A percentile compares a stretch with the other conserved stretches of the same genome.
phyloP scores from a whole-genome alignment of 37 sponge, comb jelly and placozoan species.

The Theonella swinhoei region DNA sequence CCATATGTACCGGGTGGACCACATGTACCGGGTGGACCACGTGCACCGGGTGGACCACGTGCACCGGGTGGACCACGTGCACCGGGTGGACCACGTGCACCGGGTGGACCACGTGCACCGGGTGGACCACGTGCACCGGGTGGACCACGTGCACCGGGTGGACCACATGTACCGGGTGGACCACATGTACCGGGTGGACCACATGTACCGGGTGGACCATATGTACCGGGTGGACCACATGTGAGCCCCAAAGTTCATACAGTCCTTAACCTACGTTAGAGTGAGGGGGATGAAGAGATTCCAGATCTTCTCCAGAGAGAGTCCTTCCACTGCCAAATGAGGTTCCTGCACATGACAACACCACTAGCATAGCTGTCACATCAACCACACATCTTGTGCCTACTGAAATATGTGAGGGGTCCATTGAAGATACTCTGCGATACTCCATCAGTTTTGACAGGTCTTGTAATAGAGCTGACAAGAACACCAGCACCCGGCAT shows the following conservation, averaged over 20 bases:
- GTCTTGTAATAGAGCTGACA: constrained; percentile 53
- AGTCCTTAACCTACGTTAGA: constrained; percentile 36
- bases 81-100: not conserved
- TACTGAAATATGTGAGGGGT: constrained; percentile 34
- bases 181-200: too few species aligned
- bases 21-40: too few species aligned
- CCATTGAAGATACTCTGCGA: constrained; percentile 22
- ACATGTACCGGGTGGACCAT: too few species aligned
- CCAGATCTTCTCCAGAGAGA: constrained; percentile 86
- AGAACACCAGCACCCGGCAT: constrained; percentile 36
- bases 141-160: too few species aligned
- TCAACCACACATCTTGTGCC: not conserved
- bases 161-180: too few species aligned
- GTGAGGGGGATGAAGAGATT: constrained; percentile 65
- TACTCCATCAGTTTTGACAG: constrained; percentile 16
- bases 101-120: not conserved
- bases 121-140: too few species aligned
- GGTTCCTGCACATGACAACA: constrained; percentile 43
- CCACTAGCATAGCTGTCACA: not conserved
- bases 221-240: too few species aligned
- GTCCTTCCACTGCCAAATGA: constrained; percentile 61
- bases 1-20: too few species aligned
- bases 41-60: too few species aligned
- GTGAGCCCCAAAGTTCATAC: too few species aligned
- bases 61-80: too few species aligned